phyloP scores from a whole-genome alignment of 2,113 vertebrate genomes.

The Rhizomys pruinosus region DNA sequence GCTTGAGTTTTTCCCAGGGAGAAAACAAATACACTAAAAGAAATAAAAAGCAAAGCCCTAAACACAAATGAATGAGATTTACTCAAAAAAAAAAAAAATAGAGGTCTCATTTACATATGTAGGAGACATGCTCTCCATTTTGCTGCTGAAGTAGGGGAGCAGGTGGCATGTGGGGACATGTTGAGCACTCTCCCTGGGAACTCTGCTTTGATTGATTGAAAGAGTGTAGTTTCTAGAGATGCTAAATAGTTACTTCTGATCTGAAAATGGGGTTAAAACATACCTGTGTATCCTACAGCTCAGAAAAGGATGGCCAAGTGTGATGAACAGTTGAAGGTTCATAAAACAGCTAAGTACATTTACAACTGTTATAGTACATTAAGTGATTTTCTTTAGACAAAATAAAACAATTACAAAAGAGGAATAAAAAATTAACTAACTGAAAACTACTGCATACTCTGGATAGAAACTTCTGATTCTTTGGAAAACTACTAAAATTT shows the following conservation, averaged over 20 bases:
- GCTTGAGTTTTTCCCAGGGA: conserved; percentile 2
- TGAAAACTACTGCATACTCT: not conserved
- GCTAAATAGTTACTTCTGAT: not conserved
- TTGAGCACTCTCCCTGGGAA: not conserved
- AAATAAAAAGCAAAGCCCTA: not conserved
- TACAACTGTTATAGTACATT: not conserved
- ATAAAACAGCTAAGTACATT: not conserved
- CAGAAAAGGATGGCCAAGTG: not conserved
- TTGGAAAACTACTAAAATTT: not conserved
- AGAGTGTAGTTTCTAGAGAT: not conserved
- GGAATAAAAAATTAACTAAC: not conserved
- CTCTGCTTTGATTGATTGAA: not conserved
- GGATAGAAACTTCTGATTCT: not conserved
- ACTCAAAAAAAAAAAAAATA: not conserved
- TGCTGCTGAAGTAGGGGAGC: not conserved
- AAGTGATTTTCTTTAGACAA: not conserved
- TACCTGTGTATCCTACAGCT: not conserved
- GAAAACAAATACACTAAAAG: conserved; percentile 17
- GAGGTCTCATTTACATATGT: not conserved
- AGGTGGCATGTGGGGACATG: accelerated
- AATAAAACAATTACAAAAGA: conserved; percentile 23
- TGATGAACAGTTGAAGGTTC: not conserved
- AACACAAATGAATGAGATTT: not conserved
- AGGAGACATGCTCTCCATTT: not conserved
- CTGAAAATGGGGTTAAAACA: not conserved